A percentile compares a stretch with the other conserved stretches of the same genome.
These are phyloP conservation scores for Homarus gammarus DNA, from an alignment of 2,888 invertebrate genomes.

Conservation along the genomic window DNA sequence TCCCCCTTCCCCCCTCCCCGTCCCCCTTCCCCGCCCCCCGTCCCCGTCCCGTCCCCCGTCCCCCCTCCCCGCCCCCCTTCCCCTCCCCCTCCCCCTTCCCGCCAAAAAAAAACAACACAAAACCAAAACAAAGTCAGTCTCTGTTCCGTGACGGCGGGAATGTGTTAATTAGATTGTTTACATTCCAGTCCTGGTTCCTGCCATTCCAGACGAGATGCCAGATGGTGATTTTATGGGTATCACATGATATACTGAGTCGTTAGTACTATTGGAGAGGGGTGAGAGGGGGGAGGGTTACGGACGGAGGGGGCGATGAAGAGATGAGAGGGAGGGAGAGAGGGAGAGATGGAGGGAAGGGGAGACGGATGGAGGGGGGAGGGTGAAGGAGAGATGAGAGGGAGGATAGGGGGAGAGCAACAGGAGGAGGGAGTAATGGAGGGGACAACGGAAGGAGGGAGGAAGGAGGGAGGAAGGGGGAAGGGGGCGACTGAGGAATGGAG, in stretches of 20 bases:
- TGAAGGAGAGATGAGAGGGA: background rate
- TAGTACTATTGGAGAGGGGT: no score
- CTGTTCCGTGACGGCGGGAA: slow-evolving; percentile 37
- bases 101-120: no score
- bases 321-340: background rate
- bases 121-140: background rate
- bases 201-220: slow-evolving; percentile 37
- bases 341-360: no score
- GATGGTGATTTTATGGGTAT: slow-evolving; percentile 1
- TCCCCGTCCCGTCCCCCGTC: no score
- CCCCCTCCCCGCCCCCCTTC: no score
- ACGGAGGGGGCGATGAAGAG: background rate
- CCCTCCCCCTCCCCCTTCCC: no score
- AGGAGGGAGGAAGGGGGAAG: background rate
- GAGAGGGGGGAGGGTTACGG: background rate
- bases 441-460: background rate
- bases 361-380: no score
- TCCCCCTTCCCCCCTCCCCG: no score
- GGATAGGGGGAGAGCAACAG: background rate
- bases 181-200: slow-evolving; percentile 33
- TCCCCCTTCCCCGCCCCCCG: no score
- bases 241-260: slow-evolving; percentile 1
- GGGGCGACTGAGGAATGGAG: background rate
- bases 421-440: background rate
- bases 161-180: slow-evolving; percentile 55